Conservation (phyloP, 1,140 invertebrate species). For the Phenacoccus solenopsis region DNA sequence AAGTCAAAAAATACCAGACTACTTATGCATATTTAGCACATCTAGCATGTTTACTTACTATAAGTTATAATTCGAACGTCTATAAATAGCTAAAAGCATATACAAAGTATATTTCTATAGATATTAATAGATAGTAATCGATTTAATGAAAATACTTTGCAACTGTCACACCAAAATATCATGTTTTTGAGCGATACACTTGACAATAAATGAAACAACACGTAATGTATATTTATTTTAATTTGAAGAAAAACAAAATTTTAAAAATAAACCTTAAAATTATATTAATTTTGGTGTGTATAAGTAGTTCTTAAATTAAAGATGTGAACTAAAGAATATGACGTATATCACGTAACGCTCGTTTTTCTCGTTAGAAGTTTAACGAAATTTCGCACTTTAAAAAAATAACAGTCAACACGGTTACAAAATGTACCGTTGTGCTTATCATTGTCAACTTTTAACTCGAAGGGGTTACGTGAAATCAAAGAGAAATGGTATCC, state of each 20-base stretch:
- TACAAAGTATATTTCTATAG: too few relatives aligned
- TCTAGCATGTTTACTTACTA: too few relatives aligned
- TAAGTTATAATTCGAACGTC: too few relatives aligned
- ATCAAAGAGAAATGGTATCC: not conserved
- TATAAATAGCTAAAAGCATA: too few relatives aligned
- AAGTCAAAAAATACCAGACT: too few relatives aligned
- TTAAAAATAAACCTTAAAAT: not conserved
- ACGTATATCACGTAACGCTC: not conserved
- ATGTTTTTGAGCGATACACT: not conserved
- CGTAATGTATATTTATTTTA: not conserved
- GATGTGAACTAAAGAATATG: not conserved
- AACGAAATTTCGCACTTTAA: not conserved
- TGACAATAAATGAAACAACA: not conserved
- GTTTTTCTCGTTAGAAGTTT: not conserved
- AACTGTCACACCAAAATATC: not conserved
- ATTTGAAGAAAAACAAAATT: not conserved
- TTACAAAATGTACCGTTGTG: not conserved
- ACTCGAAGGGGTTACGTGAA: not conserved
- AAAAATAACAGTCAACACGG: not conserved
- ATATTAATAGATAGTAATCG: too few relatives aligned
- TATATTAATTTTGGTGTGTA: not conserved
- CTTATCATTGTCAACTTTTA: not conserved
- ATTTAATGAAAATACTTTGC: too few relatives aligned
- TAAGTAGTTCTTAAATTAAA: not conserved
- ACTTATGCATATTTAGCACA: too few relatives aligned